Evolutionary conservation across 2,113 vertebrate genomes (phyloP), one percentile per base, ranked within the genome.

Genomic region (Periophthalmodon schlosseri): DNA sequence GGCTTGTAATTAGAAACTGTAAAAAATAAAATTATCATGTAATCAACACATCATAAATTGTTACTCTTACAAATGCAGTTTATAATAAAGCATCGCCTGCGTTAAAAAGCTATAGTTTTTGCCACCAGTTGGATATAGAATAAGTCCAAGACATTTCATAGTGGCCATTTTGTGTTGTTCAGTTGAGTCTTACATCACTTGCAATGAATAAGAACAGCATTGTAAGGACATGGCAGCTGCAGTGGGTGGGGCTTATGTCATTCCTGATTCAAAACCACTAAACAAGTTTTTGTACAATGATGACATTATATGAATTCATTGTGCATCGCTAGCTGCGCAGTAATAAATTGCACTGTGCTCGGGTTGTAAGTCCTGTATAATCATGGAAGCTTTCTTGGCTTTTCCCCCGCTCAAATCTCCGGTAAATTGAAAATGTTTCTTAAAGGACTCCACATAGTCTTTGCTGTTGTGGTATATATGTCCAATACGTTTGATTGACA

Each of bases 291-390:
- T 78, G 75, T 69, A 47, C 33, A 15, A 20, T 5, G 11, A 33
- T 11, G 58, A 46, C 13, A 24, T 47, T 13, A 36, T n/a, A 2
- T 76, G 64, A 3, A 58, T 21, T 60, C 83, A 56, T 46, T 78
- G 87, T 89, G 91, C 57, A 1, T 9, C 28, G 64, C 83, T 79
- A 0, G 81, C 81, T 67, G 86, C 86, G 80, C 89, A 90, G 81
- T 86, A 86, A 70, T 89, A 90, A 6, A 86, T 73, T 13, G 83
- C 86, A 4, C 28, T 86, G 74, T 89, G 74, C 10, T 80, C 63
- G 2, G 68, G 61, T 20, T 52, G 68, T 2, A 86, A 24, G 12
- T 61, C 15, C 2, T 6, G 4, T 50, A 80, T 69, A 1, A 65
- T 34, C 63, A 82, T 69, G 60, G 74, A 82, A 2, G 44, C 72